These are phyloP conservation scores for Aurelia aurita DNA, from an alignment of 30 jellyfish, hydroid and myxozoan genomes.

Conservation along the genomic window DNA sequence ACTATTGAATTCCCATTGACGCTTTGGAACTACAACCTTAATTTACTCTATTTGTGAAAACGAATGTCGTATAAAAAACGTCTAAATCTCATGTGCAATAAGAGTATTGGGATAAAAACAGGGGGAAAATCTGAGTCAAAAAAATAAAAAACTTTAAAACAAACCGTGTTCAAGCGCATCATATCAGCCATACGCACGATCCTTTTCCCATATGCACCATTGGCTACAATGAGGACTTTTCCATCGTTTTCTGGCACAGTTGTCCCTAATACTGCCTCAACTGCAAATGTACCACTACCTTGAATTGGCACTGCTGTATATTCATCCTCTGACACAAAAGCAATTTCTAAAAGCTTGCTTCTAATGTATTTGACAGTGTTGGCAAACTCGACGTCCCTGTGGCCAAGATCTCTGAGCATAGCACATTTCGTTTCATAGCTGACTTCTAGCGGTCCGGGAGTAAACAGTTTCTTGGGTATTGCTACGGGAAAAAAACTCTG, in stretches of 20 bases:
- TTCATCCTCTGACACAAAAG: conserved; percentile 61
- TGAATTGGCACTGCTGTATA: conserved; percentile 85
- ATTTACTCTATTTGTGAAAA: too few relatives aligned
- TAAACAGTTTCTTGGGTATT: conserved; percentile 66
- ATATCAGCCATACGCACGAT: conserved; percentile 79
- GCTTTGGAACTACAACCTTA: too few relatives aligned
- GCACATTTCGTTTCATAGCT: conserved; percentile 89
- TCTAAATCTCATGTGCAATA: too few relatives aligned
- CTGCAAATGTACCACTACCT: conserved; percentile 96
- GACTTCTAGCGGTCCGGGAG: conserved; percentile 98
- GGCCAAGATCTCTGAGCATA: conserved; percentile 91
- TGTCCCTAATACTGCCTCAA: conserved; percentile 87
- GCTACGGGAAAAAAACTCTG: not conserved
- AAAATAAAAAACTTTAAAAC: not conserved
- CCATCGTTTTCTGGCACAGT: conserved; percentile 84
- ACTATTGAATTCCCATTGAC: too few relatives aligned
- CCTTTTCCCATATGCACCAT: conserved; percentile 93
- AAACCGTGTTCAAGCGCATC: conserved; percentile 73
- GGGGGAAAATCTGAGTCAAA: too few relatives aligned
- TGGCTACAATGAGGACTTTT: conserved; percentile 61
- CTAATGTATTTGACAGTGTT: conserved; percentile 77
- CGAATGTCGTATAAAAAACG: too few relatives aligned
- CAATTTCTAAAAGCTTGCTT: conserved; percentile 67
- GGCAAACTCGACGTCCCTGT: conserved; percentile 82
- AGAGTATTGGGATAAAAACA: too few relatives aligned